Conservation (phyloP, 2,113 vertebrate genomes). For the Toxostoma redivivum region DNA sequence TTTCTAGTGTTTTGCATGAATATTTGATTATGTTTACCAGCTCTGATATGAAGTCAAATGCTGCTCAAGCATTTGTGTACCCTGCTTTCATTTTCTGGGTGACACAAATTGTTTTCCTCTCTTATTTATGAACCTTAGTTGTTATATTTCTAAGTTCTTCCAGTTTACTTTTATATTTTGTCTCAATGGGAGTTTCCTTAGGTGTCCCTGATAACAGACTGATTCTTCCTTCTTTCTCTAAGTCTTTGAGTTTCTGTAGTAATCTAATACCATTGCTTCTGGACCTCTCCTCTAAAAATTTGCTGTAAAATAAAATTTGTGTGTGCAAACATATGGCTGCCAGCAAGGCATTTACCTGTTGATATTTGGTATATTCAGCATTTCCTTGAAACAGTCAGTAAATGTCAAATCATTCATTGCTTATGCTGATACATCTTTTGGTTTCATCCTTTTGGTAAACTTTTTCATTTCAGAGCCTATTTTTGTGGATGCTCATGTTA, state of each 20-base stretch:
- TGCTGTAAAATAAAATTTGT: background rate
- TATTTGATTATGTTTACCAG: background rate
- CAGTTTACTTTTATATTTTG: background rate
- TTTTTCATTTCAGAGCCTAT: conserved; percentile 82
- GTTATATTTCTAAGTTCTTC: background rate
- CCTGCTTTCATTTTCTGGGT: background rate
- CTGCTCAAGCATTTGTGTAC: background rate
- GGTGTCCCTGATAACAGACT: background rate
- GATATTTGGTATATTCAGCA: background rate
- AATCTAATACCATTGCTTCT: background rate
- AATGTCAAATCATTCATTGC: background rate
- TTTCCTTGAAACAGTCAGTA: background rate
- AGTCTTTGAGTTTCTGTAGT: background rate
- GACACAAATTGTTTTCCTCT: background rate
- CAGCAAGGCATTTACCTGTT: background rate
- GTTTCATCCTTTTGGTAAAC: background rate
- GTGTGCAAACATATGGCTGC: background rate
- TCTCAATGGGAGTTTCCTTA: background rate
- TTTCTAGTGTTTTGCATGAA: background rate
- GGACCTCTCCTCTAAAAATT: background rate
- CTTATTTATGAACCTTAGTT: background rate
- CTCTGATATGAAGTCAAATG: background rate
- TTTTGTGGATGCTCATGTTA: conserved; percentile 93
- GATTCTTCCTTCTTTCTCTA: background rate
- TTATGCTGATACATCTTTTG: background rate